A percentile compares a stretch with the other conserved stretches of the same genome.
Evolutionary conservation across 2,113 vertebrate genomes (phyloP).

Genomic region (Psittacus erithacus): DNA sequence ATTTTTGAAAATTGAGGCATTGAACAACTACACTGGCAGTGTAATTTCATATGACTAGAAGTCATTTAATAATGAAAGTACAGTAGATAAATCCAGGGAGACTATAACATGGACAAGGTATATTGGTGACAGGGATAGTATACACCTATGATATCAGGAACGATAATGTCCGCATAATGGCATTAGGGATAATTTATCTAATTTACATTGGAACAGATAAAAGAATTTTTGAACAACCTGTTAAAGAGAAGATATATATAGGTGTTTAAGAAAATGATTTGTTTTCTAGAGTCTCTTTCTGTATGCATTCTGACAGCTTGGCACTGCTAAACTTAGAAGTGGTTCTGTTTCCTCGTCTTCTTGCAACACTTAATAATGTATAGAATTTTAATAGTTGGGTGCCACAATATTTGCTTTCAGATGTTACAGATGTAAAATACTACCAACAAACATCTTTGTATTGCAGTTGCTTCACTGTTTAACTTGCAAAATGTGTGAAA

Average conservation of each 20-base stretch:
- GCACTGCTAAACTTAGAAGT: not conserved
- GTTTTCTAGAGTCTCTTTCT: not conserved
- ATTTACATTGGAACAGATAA: constrained; percentile 7
- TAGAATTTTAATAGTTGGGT: not conserved
- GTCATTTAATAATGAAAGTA: not conserved
- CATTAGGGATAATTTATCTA: not conserved
- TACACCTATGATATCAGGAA: not conserved
- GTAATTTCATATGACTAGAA: not conserved
- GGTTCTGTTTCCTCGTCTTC: not conserved
- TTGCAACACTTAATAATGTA: not conserved
- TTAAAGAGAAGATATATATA: not conserved
- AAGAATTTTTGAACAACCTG: not conserved
- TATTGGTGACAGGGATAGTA: not conserved
- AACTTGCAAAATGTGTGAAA: not conserved
- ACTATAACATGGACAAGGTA: not conserved
- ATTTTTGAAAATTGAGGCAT: not conserved
- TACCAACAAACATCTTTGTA: not conserved
- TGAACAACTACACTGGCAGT: not conserved
- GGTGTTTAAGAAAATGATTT: not conserved
- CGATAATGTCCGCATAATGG: not conserved
- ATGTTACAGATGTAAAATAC: not conserved
- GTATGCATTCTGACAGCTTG: not conserved
- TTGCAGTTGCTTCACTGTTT: not conserved
- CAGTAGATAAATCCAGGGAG: not conserved
- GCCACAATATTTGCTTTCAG: constrained; percentile 20